Conservation (phyloP, 1,140 invertebrate species). For the Sycobia sp. region DNA sequence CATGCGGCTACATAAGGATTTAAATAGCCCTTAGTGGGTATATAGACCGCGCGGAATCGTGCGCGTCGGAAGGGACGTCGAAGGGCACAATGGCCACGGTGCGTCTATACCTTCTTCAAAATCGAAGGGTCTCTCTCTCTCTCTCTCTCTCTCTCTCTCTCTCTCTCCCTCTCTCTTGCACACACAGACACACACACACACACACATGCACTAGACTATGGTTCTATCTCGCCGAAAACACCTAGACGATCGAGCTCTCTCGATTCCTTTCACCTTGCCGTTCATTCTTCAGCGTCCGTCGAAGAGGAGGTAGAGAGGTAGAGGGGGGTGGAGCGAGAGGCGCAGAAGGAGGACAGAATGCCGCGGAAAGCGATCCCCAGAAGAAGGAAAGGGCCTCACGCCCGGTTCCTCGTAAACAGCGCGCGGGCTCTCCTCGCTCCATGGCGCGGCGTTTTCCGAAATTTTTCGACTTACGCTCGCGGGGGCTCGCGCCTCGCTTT, state of each 20-base stretch:
- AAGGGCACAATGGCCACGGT: slow-evolving; percentile 44
- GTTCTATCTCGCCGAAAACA: too few relatives aligned
- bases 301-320: too few relatives aligned
- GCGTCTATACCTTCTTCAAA: slow-evolving; percentile 45
- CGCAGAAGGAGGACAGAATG: slow-evolving; percentile 38
- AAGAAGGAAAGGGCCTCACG: slow-evolving; percentile 46
- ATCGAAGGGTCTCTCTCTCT: background rate
- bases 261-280: too few relatives aligned
- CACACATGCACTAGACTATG: too few relatives aligned
- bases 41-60: slow-evolving; percentile 39
- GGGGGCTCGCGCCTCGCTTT: background rate
- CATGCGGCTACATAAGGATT: slow-evolving; percentile 57
- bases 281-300: too few relatives aligned
- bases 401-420: slow-evolving; percentile 37
- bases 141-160: too few relatives aligned
- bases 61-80: slow-evolving; percentile 31
- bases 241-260: too few relatives aligned
- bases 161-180: too few relatives aligned
- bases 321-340: too few relatives aligned
- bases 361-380: slow-evolving; percentile 46
- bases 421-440: background rate
- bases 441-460: background rate
- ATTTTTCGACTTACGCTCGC: background rate
- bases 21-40: slow-evolving; percentile 57
- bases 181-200: too few relatives aligned